Conservation (phyloP, 2,797 vertebrate species). For the Carduelis carduelis region DNA sequence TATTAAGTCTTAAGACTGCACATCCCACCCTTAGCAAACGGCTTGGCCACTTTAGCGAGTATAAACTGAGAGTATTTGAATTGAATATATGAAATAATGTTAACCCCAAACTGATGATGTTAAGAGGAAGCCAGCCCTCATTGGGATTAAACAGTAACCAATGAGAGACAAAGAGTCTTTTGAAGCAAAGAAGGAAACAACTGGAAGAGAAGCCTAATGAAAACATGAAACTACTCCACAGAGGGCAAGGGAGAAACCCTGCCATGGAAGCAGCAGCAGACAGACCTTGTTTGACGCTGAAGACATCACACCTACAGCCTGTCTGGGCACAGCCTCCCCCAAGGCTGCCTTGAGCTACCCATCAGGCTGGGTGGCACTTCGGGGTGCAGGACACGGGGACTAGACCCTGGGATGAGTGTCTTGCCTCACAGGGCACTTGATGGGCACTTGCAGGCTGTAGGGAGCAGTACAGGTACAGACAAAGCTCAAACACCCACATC, state of each 20-base stretch:
- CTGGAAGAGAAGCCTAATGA: neutral
- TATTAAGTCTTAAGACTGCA: neutral
- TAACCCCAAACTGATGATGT: neutral
- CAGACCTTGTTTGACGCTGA: neutral
- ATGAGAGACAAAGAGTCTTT: neutral
- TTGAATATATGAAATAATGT: neutral
- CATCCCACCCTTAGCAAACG: neutral
- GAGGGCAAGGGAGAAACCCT: neutral
- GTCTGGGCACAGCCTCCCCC: neutral
- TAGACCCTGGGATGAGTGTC: neutral
- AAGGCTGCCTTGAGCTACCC: neutral
- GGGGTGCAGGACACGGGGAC: fast-evolving
- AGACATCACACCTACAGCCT: neutral
- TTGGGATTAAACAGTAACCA: neutral
- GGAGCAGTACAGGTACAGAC: neutral
- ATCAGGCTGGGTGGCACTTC: fast-evolving
- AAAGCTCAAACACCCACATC: neutral
- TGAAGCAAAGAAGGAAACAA: neutral
- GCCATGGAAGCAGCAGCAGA: neutral
- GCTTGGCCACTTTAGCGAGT: neutral
- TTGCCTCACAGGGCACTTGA: fast-evolving
- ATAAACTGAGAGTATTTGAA: neutral
- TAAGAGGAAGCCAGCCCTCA: neutral
- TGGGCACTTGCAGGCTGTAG: fast-evolving
- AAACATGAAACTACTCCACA: neutral